Base-by-base conservation (phyloP, 1,140 invertebrate species). In the Trialeurodes vaporariorum region DNA sequence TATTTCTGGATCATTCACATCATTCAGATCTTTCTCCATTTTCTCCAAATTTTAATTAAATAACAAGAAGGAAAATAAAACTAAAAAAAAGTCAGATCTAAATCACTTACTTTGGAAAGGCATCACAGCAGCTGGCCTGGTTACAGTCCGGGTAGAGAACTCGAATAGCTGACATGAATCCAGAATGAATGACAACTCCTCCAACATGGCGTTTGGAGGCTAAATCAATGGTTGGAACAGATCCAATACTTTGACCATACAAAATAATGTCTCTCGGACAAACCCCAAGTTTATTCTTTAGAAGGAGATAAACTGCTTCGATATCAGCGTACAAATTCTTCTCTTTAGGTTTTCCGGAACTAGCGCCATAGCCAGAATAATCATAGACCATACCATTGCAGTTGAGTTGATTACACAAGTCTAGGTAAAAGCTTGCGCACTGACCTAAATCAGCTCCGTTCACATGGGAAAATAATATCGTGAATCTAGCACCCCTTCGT, bases 301-400 rank as follows among this genome's bases (percentile, higher is more conserved):
- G 75, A 25, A 80, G 77, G 83, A 85, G 60, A 22, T 27, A 89
- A n/a, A 86, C 87, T 1, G 86, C 85, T 75, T 87, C 84, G 72
- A 90, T 86, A 74, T 91, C 88, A 25, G 86, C 82, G 76, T 91
- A 91, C 2, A 91, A 75, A 78, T 91, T 90, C 74, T 87, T 87
- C 77, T 90, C 88, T 1, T 84, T 85, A 1, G 89, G 84, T 72
- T 83, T 85, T n/a, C 89, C 88, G 13, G 76, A 78, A 68, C 81
- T 82, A 25, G 77, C 75, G 2, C 82, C 83, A 76, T 84, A 84
- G 66, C 88, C 87, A 67, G 85, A 87, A 77, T 90, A 90, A 78
- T 90, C 88, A 76, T 88, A 90, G 74, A 84, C 85, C 75, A 91
- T 87, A 66, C 90, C 84, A 76, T 91, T 90, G 75, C 87, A 89